Percentiles rank a stretch among this genome's conserved stretches.
These are phyloP conservation scores for Turnix velox DNA, from an alignment of 2,113 vertebrate genomes.

Conservation along the genomic window DNA sequence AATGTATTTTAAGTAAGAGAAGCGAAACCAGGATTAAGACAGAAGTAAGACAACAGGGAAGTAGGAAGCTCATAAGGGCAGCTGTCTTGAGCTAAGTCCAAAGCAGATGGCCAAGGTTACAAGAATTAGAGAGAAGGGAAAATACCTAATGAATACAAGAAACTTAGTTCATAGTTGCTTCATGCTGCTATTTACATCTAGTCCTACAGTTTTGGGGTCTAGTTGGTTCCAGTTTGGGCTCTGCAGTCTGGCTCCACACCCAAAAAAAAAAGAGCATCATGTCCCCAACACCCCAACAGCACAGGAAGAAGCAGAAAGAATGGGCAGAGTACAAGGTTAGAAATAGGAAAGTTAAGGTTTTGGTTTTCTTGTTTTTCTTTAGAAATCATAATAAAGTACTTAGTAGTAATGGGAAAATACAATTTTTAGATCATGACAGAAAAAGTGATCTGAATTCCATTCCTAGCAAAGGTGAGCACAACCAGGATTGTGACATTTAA, in stretches of 20 bases:
- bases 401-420: neutral
- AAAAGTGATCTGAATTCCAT: neutral
- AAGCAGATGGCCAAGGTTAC: neutral
- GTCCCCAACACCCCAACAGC: neutral
- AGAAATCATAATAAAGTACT: neutral
- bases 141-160: neutral
- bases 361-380: neutral
- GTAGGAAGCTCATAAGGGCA: neutral
- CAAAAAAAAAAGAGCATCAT: neutral
- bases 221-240: neutral
- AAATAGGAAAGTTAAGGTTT: accelerated
- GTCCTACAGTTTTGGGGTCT: neutral
- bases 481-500: neutral
- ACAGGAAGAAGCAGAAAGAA: neutral
- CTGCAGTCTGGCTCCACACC: neutral
- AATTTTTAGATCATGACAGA: neutral
- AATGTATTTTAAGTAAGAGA: neutral
- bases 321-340: accelerated
- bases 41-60: neutral
- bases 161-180: neutral
- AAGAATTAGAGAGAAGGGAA: neutral
- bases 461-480: neutral
- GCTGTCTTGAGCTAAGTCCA: neutral
- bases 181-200: neutral
- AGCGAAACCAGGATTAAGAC: neutral